Evolutionary conservation across 2,888 invertebrate species (phyloP).

Genomic region (Nomada fucata): DNA sequence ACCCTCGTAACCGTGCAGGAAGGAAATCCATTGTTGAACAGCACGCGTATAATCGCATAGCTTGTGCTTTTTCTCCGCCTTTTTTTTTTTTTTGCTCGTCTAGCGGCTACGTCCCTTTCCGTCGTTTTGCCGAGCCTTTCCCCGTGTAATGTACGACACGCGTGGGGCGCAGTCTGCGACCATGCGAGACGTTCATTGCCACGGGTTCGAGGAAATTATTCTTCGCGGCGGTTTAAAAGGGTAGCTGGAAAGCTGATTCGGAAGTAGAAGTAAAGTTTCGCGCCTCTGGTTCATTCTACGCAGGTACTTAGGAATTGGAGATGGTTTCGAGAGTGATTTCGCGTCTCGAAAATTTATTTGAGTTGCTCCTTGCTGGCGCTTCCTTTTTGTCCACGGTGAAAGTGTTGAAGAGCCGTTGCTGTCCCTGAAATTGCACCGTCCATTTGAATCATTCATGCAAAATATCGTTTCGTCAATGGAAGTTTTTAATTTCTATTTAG

Average conservation of each 20-base stretch:
- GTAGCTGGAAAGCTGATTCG: too few species aligned
- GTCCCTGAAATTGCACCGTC: neutral
- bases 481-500: conserved; percentile 24
- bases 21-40: conserved; percentile 17
- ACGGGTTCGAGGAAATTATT: neutral
- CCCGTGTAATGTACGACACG: neutral
- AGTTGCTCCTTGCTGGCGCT: too few species aligned
- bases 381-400: too few species aligned
- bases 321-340: too few species aligned
- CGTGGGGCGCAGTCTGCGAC: neutral
- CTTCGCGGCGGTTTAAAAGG: neutral
- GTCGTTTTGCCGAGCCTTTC: neutral
- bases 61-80: neutral
- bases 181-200: neutral
- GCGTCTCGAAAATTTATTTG: too few species aligned
- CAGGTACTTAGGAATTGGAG: too few species aligned
- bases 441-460: neutral
- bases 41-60: neutral
- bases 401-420: neutral
- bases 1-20: neutral
- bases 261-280: too few species aligned
- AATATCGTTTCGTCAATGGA: neutral
- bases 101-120: neutral
- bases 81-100: neutral
- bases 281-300: too few species aligned